Evolutionary conservation across 2,888 invertebrate species (phyloP), one percentile per base, ranked within the genome.

Genomic region (Harmothoe impar): DNA sequence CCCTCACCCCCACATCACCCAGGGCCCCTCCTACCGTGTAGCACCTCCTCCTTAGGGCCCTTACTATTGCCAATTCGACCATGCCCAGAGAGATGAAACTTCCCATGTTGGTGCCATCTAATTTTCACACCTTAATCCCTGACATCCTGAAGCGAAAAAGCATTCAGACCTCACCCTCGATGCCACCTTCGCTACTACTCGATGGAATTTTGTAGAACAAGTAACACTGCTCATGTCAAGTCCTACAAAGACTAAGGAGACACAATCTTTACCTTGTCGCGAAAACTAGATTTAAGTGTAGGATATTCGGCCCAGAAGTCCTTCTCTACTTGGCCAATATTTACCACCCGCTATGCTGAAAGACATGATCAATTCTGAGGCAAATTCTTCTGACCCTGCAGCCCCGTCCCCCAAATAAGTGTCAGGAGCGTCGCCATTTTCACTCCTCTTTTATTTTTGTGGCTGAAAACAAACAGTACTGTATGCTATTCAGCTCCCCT

Each of bases 311-410:
- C 81, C 43, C 43, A 35, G 81, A 33, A 43, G 81, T 81, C 17
- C 81, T 23, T 29, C 81, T 20, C 33, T 81, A 43, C 81, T 81
- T 25, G 23, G 72, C 81, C 81, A 33, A 81, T 81, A 81, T 81
- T 81, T 81, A n/a, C 81, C 43, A 17, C 10, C 10, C 33, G 20
- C 81, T 43, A 81, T 81, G 81, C 43, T 81, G 81, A 81, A 81
- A 81, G 81, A 81, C 81, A 35, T 81, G 43, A 81, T 81, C 81
- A 81, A 81, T 81, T 81, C 81, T 33, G 81, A 35, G 81, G 35
- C 81, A 81, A 81, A 81, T 81, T 3, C 81, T 7, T 81, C 81
- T 81, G 81, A 81, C 33, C 81, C 81, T 43, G 15, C 81, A 43
- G 81, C 81, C 23, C 81, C 35, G n/a, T 17, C 43, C n/a, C 81